Evolutionary conservation across 2,113 vertebrate genomes (phyloP), one percentile per base, ranked within the genome.

Genomic region (western clawed frog (Xenopus tropicalis)): DNA sequence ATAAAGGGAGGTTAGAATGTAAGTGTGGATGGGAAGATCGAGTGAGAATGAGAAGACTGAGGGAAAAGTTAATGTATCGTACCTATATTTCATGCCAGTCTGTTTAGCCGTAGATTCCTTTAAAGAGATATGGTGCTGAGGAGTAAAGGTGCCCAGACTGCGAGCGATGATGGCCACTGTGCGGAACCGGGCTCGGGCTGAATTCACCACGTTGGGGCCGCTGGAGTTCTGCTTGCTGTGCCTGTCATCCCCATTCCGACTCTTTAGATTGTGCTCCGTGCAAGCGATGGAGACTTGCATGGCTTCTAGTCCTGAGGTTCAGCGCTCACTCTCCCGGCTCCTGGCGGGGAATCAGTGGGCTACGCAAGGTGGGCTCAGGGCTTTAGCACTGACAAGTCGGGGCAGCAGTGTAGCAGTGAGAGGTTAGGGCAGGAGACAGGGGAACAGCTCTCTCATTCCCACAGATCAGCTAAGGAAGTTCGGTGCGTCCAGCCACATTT

Each of bases 11-110:
- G 2, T 37, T 37, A 37, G n/a, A n/a, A n/a, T n/a, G n/a, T n/a
- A n/a, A n/a, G 29, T 37, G 29, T 37, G 29, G 29, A 8, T 37
- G 29, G 29, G 29, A 37, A 37, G 29, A 37, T 37, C 29, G 29
- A 37, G 29, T 37, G 29, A 8, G 29, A 9, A 8, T 37, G 29
- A 9, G 6, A 37, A 37, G 29, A 37, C 10, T 7, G 29, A 37
- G 25, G 25, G 25, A 7, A 37, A 37, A 37, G 29, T 37, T 37
- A 8, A 9, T 13, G 11, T 48, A 48, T 17, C 46, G 14, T 94
- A 98, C 97, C 97, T 96, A 89, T 99, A 99, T 89, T 99, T 99
- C 97, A 99, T 99, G 85, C 97, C 97, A 42, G 97, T 99, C 90
- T 94, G 95, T 84, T 98, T 99, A 20, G 95, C 96, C 0, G 97